Conservation (phyloP, 2,888 invertebrate species). For the Altica lythri region DNA sequence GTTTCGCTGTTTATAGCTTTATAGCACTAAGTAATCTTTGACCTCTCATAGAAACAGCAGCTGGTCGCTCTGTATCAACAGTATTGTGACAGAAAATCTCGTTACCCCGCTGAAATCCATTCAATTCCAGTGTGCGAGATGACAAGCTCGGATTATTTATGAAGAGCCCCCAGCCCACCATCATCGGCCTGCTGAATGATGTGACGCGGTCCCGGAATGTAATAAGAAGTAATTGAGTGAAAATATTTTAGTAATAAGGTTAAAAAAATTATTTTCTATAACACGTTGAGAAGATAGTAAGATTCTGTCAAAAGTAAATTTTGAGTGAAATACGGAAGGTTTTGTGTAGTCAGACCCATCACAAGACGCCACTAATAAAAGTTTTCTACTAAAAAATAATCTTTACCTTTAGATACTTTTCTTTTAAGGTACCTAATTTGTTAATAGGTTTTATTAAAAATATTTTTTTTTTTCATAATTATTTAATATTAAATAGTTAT, state of each 20-base stretch:
- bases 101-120: constrained; percentile 13
- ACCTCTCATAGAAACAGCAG: constrained; percentile 31
- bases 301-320: no score
- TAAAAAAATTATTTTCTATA: constrained; percentile 23
- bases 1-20: no score
- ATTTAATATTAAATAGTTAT: no score
- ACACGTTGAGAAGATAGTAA: neutral
- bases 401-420: no score
- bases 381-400: no score
- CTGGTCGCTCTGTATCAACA: constrained; percentile 25
- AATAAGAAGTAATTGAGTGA: constrained; percentile 33
- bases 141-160: constrained; percentile 16
- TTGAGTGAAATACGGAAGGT: no score
- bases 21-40: no score
- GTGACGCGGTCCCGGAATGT: constrained; percentile 22
- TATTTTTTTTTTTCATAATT: no score
- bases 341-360: no score
- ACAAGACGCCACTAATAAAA: no score
- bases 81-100: constrained; percentile 19
- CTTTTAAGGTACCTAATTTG: no score
- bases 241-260: constrained; percentile 29
- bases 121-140: constrained; percentile 15
- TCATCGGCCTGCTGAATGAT: neutral
- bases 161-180: neutral
- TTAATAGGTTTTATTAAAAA: no score